phyloP scores from a whole-genome alignment of 2,888 invertebrate genomes.

The Melikaiella ostensackeni region DNA sequence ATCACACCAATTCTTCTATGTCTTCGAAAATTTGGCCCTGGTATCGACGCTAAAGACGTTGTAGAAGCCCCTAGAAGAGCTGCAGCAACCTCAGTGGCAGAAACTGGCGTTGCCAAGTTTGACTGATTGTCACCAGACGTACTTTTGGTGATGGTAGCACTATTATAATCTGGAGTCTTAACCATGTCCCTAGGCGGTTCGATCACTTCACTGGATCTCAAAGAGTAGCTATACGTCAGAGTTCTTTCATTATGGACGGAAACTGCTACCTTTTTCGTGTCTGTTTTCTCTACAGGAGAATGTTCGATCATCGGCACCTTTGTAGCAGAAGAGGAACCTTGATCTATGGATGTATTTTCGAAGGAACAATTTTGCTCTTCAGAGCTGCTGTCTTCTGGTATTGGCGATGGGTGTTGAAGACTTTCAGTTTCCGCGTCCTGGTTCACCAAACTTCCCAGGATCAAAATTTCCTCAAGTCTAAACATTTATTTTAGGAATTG shows the following conservation, averaged over 20 bases:
- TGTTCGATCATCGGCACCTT: conserved; percentile 53
- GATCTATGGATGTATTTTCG: conserved; percentile 64
- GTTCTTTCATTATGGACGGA: conserved; percentile 71
- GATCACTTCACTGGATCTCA: conserved; percentile 67
- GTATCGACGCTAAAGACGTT: conserved; percentile 76
- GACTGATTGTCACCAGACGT: conserved; percentile 77
- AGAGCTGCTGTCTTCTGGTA: conserved; percentile 68
- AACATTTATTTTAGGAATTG: conserved; percentile 9
- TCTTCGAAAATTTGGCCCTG: conserved; percentile 64
- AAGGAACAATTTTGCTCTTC: conserved; percentile 66
- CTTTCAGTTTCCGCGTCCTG: conserved; percentile 56
- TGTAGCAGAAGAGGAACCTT: conserved; percentile 57
- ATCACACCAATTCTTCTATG: conserved; percentile 74
- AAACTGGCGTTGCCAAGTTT: conserved; percentile 78
- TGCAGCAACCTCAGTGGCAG: conserved; percentile 79
- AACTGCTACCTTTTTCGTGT: conserved; percentile 65
- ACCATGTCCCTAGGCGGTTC: conserved; percentile 56
- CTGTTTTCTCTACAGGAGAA: conserved; percentile 50
- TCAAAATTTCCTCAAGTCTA: conserved; percentile 83
- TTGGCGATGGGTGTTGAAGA: conserved; percentile 55
- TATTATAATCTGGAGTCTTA: conserved; percentile 56
- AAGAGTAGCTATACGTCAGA: conserved; percentile 65
- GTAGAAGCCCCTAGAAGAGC: conserved; percentile 79
- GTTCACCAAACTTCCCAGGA: conserved; percentile 72
- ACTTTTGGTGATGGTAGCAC: conserved; percentile 75